These are phyloP conservation scores for Teleogryllus occipitalis DNA, from an alignment of 1,140 invertebrate genomes.

Conservation along the genomic window DNA sequence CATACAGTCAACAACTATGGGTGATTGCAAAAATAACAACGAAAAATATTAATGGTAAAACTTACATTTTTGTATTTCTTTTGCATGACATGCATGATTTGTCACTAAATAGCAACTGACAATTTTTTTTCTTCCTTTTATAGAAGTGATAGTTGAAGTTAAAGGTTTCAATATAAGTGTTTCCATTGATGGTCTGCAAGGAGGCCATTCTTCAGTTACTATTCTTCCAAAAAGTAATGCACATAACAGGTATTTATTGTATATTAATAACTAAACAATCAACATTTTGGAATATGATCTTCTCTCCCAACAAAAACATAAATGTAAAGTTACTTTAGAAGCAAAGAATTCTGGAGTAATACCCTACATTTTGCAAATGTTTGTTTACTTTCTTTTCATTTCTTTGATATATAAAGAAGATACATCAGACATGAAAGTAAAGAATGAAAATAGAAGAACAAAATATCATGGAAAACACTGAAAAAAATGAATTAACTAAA, in stretches of 20 bases:
- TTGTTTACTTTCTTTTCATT: no score
- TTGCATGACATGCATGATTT: not conserved
- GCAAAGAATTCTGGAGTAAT: no score
- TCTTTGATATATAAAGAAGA: no score
- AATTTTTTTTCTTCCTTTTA: conserved; percentile 32
- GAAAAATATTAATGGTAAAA: conserved; percentile 73
- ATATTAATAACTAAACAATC: not conserved
- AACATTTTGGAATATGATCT: no score
- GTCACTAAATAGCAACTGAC: not conserved
- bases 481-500: no score
- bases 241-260: conserved; percentile 53
- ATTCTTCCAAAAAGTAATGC: conserved; percentile 51
- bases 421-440: no score
- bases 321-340: no score
- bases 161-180: conserved; percentile 79
- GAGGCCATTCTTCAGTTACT: conserved; percentile 57
- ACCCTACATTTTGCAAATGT: no score
- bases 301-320: no score
- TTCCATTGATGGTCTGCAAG: conserved; percentile 65
- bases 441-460: no score
- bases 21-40: conserved; percentile 78
- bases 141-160: conserved; percentile 72
- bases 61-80: not conserved
- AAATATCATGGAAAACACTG: no score
- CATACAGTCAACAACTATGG: conserved; percentile 91